Conservation (phyloP, 2,113 vertebrate genomes). For the Mellivora capensis region DNA sequence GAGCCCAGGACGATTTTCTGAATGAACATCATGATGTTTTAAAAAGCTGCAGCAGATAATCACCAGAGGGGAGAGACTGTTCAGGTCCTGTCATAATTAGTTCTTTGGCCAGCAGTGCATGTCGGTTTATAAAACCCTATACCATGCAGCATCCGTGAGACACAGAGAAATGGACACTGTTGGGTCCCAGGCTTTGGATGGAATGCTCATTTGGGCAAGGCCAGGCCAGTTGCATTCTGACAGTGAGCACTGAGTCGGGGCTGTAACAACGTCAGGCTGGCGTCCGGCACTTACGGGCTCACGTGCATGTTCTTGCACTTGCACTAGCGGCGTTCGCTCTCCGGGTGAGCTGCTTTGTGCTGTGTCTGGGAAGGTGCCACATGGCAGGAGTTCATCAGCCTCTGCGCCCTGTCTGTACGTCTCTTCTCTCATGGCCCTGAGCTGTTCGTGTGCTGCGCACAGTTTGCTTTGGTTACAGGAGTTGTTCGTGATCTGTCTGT, state of each 20-base stretch:
- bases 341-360: background rate
- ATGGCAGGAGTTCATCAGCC: background rate
- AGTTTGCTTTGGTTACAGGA: background rate
- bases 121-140: background rate
- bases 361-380: background rate
- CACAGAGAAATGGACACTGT: background rate
- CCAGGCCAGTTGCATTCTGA: background rate
- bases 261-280: rapidly evolving
- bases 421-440: background rate
- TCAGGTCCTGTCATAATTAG: background rate
- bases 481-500: background rate
- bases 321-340: background rate
- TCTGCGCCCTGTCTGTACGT: rapidly evolving
- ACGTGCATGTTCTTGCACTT: background rate
- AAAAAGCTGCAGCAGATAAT: background rate
- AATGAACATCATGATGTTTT: background rate
- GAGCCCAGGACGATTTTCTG: background rate
- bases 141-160: background rate
- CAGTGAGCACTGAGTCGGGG: background rate
- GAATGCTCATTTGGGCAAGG: background rate
- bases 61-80: background rate
- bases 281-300: background rate
- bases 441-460: background rate
- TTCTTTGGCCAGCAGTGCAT: background rate
- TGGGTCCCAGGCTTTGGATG: background rate